Evolutionary conservation across 2,113 vertebrate species (phyloP).

Genomic region (Callopanchax toddi): DNA sequence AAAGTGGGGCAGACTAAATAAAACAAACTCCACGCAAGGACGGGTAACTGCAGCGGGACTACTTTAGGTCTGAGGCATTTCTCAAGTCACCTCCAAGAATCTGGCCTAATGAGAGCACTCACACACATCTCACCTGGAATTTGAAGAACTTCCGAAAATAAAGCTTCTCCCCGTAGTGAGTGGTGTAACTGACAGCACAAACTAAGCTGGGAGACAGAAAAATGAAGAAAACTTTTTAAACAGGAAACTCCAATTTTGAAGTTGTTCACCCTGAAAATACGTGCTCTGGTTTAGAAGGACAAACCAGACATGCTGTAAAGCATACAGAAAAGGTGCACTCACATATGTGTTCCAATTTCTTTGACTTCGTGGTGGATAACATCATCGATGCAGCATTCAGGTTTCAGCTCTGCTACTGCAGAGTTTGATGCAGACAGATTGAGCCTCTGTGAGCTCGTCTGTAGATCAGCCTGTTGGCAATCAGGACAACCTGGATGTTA

Average conservation of each 20-base stretch:
- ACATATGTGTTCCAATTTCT: slow-evolving; percentile 99
- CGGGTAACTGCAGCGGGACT: slow-evolving; percentile 45
- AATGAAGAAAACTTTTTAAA: too few species aligned
- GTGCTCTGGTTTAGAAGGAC: not conserved
- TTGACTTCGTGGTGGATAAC: slow-evolving; percentile 99
- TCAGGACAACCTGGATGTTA: not conserved
- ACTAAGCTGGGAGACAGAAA: slow-evolving; percentile 85
- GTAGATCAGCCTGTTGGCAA: slow-evolving; percentile 89
- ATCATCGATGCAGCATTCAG: slow-evolving; percentile 96
- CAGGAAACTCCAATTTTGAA: not conserved
- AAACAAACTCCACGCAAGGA: slow-evolving; percentile 2
- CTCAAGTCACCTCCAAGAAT: slow-evolving; percentile 39
- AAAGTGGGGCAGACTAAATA: not conserved
- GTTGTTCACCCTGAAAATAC: not conserved
- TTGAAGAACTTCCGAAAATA: slow-evolving; percentile 99
- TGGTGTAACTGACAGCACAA: slow-evolving; percentile 98
- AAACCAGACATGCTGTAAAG: too few species aligned
- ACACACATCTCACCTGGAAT: slow-evolving; percentile 88
- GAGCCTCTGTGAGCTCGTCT: slow-evolving; percentile 98
- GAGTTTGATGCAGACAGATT: slow-evolving; percentile 96
- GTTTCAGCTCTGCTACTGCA: slow-evolving; percentile 91
- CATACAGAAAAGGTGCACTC: slow-evolving; percentile 37
- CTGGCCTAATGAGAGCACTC: slow-evolving; percentile 16
- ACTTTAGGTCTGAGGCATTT: slow-evolving; percentile 63
- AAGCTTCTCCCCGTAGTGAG: slow-evolving; percentile 94